Base-by-base conservation (phyloP, 2,888 invertebrate genomes). In the Brenthis hecate region DNA sequence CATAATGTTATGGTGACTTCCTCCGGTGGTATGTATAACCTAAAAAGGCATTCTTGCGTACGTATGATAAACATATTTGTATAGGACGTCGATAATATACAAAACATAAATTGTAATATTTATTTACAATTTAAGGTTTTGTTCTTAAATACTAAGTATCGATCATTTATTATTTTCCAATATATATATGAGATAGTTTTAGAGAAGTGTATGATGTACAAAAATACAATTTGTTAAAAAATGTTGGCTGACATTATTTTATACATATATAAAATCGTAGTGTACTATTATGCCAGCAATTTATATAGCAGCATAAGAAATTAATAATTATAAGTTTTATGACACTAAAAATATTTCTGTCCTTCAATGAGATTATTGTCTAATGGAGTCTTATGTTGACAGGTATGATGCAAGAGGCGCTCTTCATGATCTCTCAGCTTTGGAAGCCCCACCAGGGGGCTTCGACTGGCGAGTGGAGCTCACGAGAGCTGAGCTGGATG, bases 391-490 rank as follows among this genome's bases (percentile, higher is more conserved):
- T 77, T 83, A 79, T 85, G 75, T 89, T 83, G 76, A 74, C 88
- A 99, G 99, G 94, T 99, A 99, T 92, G 99, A 99, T 93, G 98
- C 97, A 73, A 94, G 99, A 76, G 99, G 98, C 69, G 96, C 98
- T 68, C 94, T 99, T 77, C 96, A 96, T 80, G 99, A 99, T 90
- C 93, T 99, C 81, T 91, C 94, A 64, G 93, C 94, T 47, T 96
- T 96, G 84, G 98, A 98, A 89, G 96, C 96, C 48, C 96, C 96
- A 64, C 93, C 95, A 6, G 96, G 96, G 78, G 96, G 96, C 77
- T 94, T 90, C 78, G 91, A 92, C 80, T 93, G 93, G 83, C 92
- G 94, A 58, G 93, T 94, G 72, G 94, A 95, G 80, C 92, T 96
- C 65, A 95, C 95, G 57, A 94, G 95, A 76, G 95, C 95, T 58